Evolutionary conservation across 2,113 vertebrate species (phyloP).

Genomic region (Thermophis baileyi): DNA sequence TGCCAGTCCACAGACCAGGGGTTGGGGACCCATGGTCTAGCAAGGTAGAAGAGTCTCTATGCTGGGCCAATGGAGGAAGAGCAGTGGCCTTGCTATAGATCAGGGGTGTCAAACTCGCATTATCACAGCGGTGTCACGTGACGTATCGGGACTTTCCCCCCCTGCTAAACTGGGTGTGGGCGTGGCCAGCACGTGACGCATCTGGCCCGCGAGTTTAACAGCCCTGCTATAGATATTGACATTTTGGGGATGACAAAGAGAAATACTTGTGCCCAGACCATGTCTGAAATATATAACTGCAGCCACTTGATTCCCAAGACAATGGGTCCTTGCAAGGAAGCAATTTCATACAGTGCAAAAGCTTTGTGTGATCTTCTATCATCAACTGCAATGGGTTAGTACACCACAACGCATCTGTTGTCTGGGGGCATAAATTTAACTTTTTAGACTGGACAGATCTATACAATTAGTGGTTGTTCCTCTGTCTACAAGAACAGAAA

Average conservation of each 20-base stretch:
- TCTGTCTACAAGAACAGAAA: background rate
- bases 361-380: background rate
- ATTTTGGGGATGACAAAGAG: background rate
- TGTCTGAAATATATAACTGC: background rate
- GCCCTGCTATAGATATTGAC: background rate
- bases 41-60: background rate
- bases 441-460: background rate
- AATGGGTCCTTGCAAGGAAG: background rate
- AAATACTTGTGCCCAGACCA: background rate
- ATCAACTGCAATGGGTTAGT: background rate
- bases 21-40: background rate
- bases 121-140: no score
- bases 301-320: background rate
- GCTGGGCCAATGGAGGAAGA: background rate
- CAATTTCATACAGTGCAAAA: background rate
- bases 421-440: background rate
- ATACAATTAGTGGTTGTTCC: background rate
- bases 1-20: no score
- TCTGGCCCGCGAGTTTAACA: no score
- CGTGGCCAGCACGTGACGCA: no score
- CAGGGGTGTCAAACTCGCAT: no score
- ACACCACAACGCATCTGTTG: background rate
- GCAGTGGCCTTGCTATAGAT: background rate
- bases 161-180: no score
- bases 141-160: no score